Conservation (phyloP, 92 coral and sea anemone genomes). For the Phenganax subtilis region DNA sequence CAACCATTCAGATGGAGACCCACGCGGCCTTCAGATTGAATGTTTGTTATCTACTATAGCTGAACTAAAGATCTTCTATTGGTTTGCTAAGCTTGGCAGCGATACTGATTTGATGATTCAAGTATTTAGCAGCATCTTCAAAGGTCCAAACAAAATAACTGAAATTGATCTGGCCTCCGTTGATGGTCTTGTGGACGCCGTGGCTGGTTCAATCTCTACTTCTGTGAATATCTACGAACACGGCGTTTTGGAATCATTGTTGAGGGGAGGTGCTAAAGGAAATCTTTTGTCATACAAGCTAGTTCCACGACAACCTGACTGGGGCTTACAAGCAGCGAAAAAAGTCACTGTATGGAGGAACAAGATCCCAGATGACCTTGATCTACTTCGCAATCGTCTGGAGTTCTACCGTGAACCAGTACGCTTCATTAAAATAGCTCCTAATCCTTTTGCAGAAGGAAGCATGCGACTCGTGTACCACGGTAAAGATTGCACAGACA, state of each 20-base stretch:
- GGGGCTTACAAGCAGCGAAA: background rate
- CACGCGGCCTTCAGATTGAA: slow-evolving; percentile 19
- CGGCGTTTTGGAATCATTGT: background rate
- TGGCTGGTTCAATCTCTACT: slow-evolving; percentile 20
- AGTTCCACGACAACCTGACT: slow-evolving; percentile 4
- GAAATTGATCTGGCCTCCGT: slow-evolving; percentile 4
- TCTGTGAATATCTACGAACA: background rate
- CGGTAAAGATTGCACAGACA: background rate
- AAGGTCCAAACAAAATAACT: background rate
- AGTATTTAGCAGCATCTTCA: slow-evolving; percentile 13
- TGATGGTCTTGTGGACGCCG: slow-evolving; percentile 22
- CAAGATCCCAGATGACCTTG: slow-evolving; percentile 2
- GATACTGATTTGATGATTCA: slow-evolving; percentile 22
- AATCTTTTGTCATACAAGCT: background rate
- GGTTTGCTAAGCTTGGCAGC: slow-evolving; percentile 30
- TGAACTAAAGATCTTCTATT: slow-evolving; percentile 5
- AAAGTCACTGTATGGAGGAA: slow-evolving; percentile 10
- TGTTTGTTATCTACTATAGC: background rate
- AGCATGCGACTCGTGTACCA: slow-evolving; percentile 15
- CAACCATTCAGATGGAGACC: slow-evolving; percentile 22
- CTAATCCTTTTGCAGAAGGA: slow-evolving; percentile 31
- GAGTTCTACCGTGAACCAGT: slow-evolving; percentile 1
- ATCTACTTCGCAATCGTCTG: background rate
- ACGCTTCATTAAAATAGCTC: slow-evolving; percentile 22
- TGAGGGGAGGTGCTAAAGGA: slow-evolving; percentile 5